Conservation (phyloP, 2,113 vertebrate species). For the Glaucidium brasilianum region DNA sequence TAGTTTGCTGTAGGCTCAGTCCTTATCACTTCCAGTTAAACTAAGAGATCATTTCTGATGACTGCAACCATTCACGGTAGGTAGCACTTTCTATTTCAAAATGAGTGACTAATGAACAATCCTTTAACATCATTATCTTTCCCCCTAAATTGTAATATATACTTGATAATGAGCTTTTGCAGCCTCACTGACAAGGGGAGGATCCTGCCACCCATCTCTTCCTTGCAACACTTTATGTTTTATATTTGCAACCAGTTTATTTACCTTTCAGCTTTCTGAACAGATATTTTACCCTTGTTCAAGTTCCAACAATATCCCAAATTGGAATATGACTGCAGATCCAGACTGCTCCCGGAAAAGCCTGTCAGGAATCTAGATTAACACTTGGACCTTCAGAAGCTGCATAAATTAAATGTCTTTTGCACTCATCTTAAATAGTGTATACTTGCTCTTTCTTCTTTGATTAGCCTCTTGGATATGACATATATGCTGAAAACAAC, state of each 20-base stretch:
- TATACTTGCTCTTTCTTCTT: background rate
- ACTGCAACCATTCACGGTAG: background rate
- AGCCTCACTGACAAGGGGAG: background rate
- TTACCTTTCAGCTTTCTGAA: background rate
- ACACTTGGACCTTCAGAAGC: background rate
- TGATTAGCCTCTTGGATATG: background rate
- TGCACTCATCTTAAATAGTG: background rate
- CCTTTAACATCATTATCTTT: background rate
- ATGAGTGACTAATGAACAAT: background rate
- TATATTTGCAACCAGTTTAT: background rate
- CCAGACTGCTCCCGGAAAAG: background rate
- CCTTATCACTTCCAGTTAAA: background rate
- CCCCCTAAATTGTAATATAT: background rate
- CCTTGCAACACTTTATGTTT: background rate
- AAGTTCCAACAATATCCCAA: background rate
- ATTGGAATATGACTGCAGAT: slow-evolving; percentile 8
- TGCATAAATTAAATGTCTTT: background rate
- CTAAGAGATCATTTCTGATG: background rate
- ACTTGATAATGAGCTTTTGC: background rate
- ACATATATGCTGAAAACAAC: background rate
- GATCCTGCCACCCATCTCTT: background rate
- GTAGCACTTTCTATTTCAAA: background rate
- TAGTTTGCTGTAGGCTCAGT: background rate
- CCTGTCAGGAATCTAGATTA: background rate
- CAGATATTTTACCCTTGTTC: background rate